These are phyloP conservation scores for Lepas anatifera DNA, from an alignment of 2,888 invertebrate species.

Conservation along the genomic window DNA sequence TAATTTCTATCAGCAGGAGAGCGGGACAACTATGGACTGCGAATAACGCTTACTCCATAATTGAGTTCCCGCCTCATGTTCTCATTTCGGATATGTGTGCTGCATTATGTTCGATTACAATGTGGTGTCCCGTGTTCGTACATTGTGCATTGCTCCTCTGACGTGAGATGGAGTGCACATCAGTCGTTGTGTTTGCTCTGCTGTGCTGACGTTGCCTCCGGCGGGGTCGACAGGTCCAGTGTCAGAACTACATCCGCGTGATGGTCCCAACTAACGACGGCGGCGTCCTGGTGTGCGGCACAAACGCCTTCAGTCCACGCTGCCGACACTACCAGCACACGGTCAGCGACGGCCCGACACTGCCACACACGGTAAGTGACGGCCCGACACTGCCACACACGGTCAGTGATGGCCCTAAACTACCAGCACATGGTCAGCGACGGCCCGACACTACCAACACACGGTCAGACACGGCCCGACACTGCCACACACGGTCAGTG, in stretches of 20 bases:
- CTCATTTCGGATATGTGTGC: background rate
- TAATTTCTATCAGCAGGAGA: too few species aligned
- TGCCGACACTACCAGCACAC: conserved; percentile 44
- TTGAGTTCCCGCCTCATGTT: background rate
- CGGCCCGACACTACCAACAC: too few species aligned
- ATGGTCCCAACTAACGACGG: conserved; percentile 59
- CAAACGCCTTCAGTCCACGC: conserved; percentile 83
- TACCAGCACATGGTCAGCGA: too few species aligned
- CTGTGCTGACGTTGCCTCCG: background rate
- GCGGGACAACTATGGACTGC: too few species aligned
- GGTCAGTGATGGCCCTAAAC: too few species aligned
- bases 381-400: too few species aligned
- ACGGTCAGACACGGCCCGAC: too few species aligned
- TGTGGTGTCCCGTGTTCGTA: background rate
- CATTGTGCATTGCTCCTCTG: background rate
- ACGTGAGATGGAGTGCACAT: background rate
- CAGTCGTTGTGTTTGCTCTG: background rate
- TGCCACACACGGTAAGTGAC: too few species aligned
- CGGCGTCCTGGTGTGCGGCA: conserved; percentile 73
- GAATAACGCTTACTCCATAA: too few species aligned
- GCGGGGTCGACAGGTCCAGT: conserved; percentile 46
- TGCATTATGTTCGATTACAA: accelerated
- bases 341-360: too few species aligned
- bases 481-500: too few species aligned
- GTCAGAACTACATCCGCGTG: conserved; percentile 92